Evolutionary conservation across 64 coral and sea anemone genomes (phyloP).

Genomic region (Acropora yongei): DNA sequence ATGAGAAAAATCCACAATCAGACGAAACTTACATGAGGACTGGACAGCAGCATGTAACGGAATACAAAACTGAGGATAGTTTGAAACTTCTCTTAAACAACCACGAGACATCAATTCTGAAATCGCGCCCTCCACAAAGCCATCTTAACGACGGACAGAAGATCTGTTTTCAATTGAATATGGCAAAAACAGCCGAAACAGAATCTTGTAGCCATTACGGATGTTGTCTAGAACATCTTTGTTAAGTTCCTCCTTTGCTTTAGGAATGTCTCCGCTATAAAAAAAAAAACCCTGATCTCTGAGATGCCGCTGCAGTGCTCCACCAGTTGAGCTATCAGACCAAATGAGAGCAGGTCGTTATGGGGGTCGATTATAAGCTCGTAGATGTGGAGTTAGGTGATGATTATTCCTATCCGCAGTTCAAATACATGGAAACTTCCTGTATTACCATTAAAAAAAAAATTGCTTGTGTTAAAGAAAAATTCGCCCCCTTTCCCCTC

Average conservation of each 20-base stretch:
- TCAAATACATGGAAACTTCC: too few species aligned
- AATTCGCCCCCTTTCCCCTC: too few species aligned
- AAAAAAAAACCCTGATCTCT: too few species aligned
- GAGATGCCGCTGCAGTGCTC: too few species aligned
- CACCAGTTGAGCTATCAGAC: too few species aligned
- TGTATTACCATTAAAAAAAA: too few species aligned
- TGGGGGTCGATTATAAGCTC: too few species aligned
- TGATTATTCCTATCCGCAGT: too few species aligned
- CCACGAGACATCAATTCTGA: neutral
- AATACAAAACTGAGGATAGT: neutral
- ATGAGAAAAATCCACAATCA: neutral
- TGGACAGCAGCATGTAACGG: neutral
- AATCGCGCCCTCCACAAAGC: neutral
- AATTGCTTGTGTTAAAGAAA: too few species aligned
- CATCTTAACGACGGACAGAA: neutral
- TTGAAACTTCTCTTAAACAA: neutral
- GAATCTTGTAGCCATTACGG: neutral
- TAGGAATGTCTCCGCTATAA: neutral
- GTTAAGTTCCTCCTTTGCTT: neutral
- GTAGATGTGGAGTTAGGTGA: too few species aligned
- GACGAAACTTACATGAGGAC: neutral
- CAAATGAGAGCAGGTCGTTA: too few species aligned
- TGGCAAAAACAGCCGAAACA: neutral
- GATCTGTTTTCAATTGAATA: constrained; percentile 4
- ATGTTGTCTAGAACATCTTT: neutral